Base-by-base conservation (phyloP, 37 sponge, comb jelly and placozoan genomes). In the Crambe crambe region DNA sequence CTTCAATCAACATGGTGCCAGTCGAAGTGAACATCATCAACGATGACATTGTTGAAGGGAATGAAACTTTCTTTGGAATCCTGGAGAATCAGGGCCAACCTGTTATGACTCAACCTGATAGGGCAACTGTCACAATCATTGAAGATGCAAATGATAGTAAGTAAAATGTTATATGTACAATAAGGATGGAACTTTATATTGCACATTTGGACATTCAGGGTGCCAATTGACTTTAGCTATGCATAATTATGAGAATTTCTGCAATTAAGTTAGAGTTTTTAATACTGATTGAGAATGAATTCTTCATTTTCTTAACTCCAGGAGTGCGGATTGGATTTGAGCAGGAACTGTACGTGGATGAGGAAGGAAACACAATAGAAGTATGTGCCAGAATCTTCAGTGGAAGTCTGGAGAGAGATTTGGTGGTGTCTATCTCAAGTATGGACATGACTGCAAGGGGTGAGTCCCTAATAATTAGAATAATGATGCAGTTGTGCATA, bases 241-340 rank as follows among this genome's bases (percentile, higher is more conserved):
- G n/a, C n/a, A n/a, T n/a, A n/a, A n/a, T n/a, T n/a, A n/a, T n/a
- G n/a, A n/a, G n/a, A n/a, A n/a, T n/a, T n/a, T n/a, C n/a, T n/a
- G n/a, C n/a, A n/a, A n/a, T n/a, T n/a, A n/a, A n/a, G n/a, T n/a
- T n/a, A n/a, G n/a, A n/a, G n/a, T 51, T 51, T 51, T 15, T 51
- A 18, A 18, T 51, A 51, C 15, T 51, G 9, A 9, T 51, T 51
- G 54, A 51, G 54, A 9, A 51, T 9, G 15, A 51, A 23, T 58
- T 58, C 59, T 18, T 58, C 4, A 3, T 18, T 58, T 26, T 12
- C 25, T 58, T 58, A 23, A 4, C 21, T 63, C 0, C 31, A 77
- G 78, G 1, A 23, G 47, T 77, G 31, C 62, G 65, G 6, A 77
- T 77, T 63, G 78, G 78, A 17, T 77, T 77, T 38, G 65, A 65